Evolutionary conservation across 2,888 invertebrate species (phyloP), one percentile per base, ranked within the genome.

Genomic region (Polyploca ridens): DNA sequence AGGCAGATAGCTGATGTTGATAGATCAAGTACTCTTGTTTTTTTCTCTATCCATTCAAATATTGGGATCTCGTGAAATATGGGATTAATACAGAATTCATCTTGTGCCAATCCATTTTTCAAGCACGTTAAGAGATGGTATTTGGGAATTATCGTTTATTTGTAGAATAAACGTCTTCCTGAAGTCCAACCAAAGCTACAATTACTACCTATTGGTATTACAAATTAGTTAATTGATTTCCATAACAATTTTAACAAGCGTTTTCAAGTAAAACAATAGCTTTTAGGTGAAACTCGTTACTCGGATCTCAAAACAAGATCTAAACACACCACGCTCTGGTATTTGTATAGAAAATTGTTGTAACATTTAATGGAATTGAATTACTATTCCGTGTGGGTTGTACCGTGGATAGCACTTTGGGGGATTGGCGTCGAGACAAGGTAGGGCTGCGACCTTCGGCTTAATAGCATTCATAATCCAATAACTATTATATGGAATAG

Each of bases 391-490:
- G 76, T 78, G 74, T 74, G 68, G 61, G 61, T 67, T 69, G 67
- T 73, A 64, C 57, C 65, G 62, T 66, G 63, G 66, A 79, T 71
- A 75, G 69, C 81, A 83, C 84, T 88, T 83, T 76, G 63, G 84
- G 80, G 85, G 77, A 86, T 88, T 86, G 81, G 77, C 67, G 65
- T 70, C 72, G 71, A 79, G 69, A 74, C 72, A 67, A 72, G 66
- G 72, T 67, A 74, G 69, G 72, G 71, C 71, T 59, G 68, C 71
- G 78, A 78, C 79, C 77, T 80, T 78, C 76, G 49, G 63, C 67
- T 68, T 76, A 70, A 76, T 76, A 69, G 69, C 62, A 62, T 64
- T 57, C 46, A 63, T 60, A 46, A 62, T 63, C 66, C 61, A 61
- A 63, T 62, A 69, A 73, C 67, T 66, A 62, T 60, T 58, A 58